Evolutionary conservation across 2,888 invertebrate genomes (phyloP).

Genomic region (Petrolisthes manimaculis): DNA sequence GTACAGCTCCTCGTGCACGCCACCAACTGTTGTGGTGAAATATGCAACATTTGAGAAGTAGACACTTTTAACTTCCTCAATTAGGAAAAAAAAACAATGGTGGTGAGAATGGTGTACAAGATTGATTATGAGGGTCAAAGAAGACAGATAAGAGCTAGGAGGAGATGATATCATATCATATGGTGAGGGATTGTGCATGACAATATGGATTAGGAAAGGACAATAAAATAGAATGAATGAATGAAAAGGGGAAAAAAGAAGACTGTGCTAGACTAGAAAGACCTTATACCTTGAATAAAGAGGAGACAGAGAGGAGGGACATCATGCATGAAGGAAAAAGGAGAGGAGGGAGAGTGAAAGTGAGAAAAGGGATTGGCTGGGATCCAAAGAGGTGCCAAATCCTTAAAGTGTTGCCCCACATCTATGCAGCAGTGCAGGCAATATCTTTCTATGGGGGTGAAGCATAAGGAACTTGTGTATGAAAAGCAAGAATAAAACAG

Average conservation of each 20-base stretch:
- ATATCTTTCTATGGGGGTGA: too few species aligned
- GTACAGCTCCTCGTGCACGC: conserved; percentile 72
- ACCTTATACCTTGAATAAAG: neutral
- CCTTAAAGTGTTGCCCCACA: neutral
- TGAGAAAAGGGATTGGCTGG: neutral
- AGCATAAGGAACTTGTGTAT: too few species aligned
- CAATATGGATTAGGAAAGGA: neutral
- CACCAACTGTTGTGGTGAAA: conserved; percentile 69
- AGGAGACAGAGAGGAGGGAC: neutral
- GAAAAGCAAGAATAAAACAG: too few species aligned
- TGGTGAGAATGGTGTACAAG: neutral
- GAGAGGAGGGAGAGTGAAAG: neutral
- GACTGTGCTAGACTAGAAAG: neutral
- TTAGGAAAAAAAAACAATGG: neutral
- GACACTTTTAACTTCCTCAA: too few species aligned
- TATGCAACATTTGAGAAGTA: too few species aligned
- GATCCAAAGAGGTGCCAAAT: neutral
- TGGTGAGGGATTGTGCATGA: neutral
- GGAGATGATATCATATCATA: neutral
- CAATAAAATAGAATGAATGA: neutral
- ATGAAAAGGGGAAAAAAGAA: too few species aligned
- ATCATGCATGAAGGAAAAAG: too few species aligned
- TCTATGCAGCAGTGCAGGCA: neutral
- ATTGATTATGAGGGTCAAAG: neutral
- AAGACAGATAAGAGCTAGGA: neutral